Evolutionary conservation across 2,113 vertebrate species (phyloP).

Genomic region (Tricholaema leucomelas): DNA sequence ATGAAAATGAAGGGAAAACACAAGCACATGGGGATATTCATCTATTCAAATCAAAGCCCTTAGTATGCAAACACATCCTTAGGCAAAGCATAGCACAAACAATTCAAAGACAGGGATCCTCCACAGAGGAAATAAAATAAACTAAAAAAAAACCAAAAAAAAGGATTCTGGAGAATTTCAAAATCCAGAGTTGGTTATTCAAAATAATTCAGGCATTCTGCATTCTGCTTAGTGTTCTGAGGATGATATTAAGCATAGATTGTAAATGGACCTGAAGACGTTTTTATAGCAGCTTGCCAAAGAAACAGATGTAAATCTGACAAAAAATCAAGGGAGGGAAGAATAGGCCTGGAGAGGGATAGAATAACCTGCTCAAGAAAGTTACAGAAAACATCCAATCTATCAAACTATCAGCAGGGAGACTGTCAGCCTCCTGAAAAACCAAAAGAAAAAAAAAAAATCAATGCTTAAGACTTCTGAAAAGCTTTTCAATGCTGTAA

Average conservation of each 20-base stretch:
- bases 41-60: neutral
- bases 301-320: constrained; percentile 49
- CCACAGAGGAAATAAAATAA: neutral
- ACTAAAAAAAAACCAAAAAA: neutral
- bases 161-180: neutral
- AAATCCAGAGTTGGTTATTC: neutral
- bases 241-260: neutral
- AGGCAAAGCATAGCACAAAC: neutral
- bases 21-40: neutral
- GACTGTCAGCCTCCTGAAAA: neutral
- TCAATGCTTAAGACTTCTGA: neutral
- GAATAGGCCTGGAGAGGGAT: neutral
- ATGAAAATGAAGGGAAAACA: constrained; percentile 4
- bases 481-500: neutral
- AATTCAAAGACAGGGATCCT: neutral
- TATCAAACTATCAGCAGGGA: constrained; percentile 41
- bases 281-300: neutral
- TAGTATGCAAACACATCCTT: constrained; percentile 2
- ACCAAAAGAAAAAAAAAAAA: neutral
- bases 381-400: constrained; percentile 44
- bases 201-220: neutral
- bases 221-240: neutral
- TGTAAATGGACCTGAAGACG: constrained; percentile 12
- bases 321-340: constrained; percentile 17
- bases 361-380: constrained; percentile 24